phyloP scores from a whole-genome alignment of 2,113 vertebrate genomes.

The Centrocercus urophasianus region DNA sequence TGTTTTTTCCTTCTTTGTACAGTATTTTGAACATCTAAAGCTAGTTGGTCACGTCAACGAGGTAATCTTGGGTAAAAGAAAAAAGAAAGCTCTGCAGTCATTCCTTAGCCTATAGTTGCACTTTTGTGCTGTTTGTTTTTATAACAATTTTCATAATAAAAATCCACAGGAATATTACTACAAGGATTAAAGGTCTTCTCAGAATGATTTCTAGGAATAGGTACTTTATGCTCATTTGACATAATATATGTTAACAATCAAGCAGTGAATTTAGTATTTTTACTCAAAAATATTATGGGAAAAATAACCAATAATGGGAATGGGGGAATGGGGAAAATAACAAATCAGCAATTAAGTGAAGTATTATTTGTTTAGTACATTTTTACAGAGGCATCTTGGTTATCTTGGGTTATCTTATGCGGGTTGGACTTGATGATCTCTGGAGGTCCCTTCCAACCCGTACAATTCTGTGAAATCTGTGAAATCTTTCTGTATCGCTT shows the following conservation, averaged over 20 bases:
- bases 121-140: not conserved
- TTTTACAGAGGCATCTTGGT: not conserved
- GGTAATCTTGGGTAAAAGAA: not conserved
- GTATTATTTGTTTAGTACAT: not conserved
- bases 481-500: not conserved
- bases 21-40: slow-evolving; percentile 3
- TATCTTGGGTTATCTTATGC: not conserved
- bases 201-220: not conserved
- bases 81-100: not conserved
- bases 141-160: not conserved
- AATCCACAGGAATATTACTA: not conserved
- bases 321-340: too few species aligned
- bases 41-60: not conserved
- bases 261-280: not conserved
- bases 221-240: not conserved
- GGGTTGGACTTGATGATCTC: too few species aligned
- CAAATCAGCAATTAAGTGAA: not conserved
- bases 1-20: not conserved
- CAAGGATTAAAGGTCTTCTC: not conserved
- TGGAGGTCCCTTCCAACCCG: too few species aligned
- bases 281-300: not conserved
- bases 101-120: not conserved
- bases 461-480: too few species aligned
- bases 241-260: not conserved
- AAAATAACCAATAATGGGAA: not conserved